Evolutionary conservation across 1,140 invertebrate species (phyloP), one percentile per base, ranked within the genome.

Genomic region (Phymastichus coffea): DNA sequence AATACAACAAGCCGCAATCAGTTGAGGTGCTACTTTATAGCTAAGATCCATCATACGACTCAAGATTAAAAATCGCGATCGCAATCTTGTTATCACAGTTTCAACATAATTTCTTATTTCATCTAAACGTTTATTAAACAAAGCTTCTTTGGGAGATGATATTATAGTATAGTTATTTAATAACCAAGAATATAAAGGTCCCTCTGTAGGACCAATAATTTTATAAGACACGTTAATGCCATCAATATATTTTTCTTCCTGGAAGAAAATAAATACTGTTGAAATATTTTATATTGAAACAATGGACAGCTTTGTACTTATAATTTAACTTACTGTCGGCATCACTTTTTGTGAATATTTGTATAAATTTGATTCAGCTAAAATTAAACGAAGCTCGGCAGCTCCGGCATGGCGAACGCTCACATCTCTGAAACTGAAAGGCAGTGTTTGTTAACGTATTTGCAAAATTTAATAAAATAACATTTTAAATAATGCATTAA

Each of bases 321-420:
- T 40, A 28, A 49, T 33, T 2, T 1, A 19, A 63, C 41, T 65
- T 48, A 69, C 69, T 48, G 64, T 59, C 38, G 66, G 69, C 17
- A 72, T 62, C 17, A 73, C 65, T 23, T 63, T 64, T 43, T 73
- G 47, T 9, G 56, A 52, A 25, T 33, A 38, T 19, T 61, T 56
- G 59, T 60, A 69, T 15, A 73, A 60, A 56, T 66, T 71, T 49
- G 67, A 73, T 37, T 68, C 64, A 59, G 66, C 47, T 7, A 71
- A 58, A 54, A 73, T 26, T 10, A 17, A 19, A 37, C 53, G 30
- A 38, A 65, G 65, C 12, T 65, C 53, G 14, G 25, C 49, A 58
- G 57, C 66, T 19, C 67, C 71, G 43, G 67, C 63, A 58, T 71
- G 66, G n/a, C 66, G 41, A 41, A 72, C 65, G 58, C 69, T 72